Base-by-base conservation (phyloP, 2,797 vertebrate species). In the Peromyscus attwateri region DNA sequence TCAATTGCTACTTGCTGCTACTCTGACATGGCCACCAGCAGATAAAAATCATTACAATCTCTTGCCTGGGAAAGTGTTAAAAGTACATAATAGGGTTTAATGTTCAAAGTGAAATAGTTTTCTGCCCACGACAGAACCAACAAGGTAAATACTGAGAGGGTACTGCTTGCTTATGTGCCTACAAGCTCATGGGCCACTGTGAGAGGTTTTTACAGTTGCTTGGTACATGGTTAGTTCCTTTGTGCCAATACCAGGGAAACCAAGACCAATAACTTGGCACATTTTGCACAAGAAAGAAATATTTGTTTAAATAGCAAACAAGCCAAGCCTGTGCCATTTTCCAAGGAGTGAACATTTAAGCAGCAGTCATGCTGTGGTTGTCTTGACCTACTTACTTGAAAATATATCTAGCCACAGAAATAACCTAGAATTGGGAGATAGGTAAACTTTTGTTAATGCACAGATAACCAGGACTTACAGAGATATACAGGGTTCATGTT, bases 371-470 rank as follows among this genome's bases (percentile, higher is more conserved):
- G 23, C 62, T 77, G 27, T 70, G 77, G 19, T 92, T 1, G 12
- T 91, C 76, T 93, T 91, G 92, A 95, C 91, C 92, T 95, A 94
- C 82, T 89, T 94, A 75, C 55, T 60, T 92, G 73, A 37, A 77
- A 90, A 40, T 76, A 93, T 70, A 64, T 93, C n/a, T 76, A 94
- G 85, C 43, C 29, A 89, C n/a, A 97, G 92, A 91, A 97, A 75
- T 76, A 94, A 55, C 27, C 90, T 92, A 80, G 23, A 87, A 46
- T 95, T 70, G 76, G 57, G 85, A 96, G 94, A 76, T 82, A 46
- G 0, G 87, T 87, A 94, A 91, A 34, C 25, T 64, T 76, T 49
- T 12, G 43, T 19, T 88, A 92, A 55, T 64, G 21, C 70, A 77
- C 19, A 68, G 37, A 93, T 88, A 92, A 57, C 85, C 90, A 89